Percentiles rank a stretch among this genome's conserved stretches.
These are phyloP conservation scores for Patiria pectinifera DNA, from an alignment of 53 echinoderm and acorn worm species.

Conservation along the genomic window DNA sequence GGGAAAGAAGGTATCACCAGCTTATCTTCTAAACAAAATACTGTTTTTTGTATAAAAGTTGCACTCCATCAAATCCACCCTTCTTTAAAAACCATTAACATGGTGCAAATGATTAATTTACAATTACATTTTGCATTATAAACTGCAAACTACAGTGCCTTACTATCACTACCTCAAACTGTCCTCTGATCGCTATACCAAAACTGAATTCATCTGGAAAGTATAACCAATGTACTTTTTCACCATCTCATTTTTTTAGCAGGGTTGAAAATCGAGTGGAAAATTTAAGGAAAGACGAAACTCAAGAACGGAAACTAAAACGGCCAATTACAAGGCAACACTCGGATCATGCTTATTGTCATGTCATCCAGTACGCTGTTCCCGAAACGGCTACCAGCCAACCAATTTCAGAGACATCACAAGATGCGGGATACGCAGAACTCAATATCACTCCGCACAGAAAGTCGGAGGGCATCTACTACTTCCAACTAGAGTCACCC, in stretches of 20 bases:
- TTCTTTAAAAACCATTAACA: too few species aligned
- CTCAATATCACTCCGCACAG: not conserved
- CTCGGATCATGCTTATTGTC: not conserved
- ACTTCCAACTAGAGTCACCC: slow-evolving; percentile 7
- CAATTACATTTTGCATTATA: too few species aligned
- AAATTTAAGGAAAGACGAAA: not conserved
- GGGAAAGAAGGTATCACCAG: too few species aligned
- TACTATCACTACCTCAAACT: too few species aligned
- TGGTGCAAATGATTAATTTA: too few species aligned
- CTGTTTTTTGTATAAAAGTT: too few species aligned
- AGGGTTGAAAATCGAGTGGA: not conserved
- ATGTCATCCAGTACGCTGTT: not conserved
- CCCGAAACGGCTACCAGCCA: not conserved
- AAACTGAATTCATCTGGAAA: too few species aligned
- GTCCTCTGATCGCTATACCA: too few species aligned
- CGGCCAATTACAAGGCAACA: not conserved
- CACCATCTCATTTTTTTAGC: not conserved
- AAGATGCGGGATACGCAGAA: not conserved
- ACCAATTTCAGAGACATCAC: not conserved
- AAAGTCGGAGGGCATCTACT: not conserved
- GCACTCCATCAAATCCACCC: too few species aligned
- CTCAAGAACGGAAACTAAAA: not conserved
- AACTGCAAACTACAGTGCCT: too few species aligned
- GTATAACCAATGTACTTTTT: too few species aligned
- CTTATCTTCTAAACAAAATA: too few species aligned